Evolutionary conservation across 2,797 vertebrate species (phyloP).

Genomic region (Tympanoctomys barrerae): DNA sequence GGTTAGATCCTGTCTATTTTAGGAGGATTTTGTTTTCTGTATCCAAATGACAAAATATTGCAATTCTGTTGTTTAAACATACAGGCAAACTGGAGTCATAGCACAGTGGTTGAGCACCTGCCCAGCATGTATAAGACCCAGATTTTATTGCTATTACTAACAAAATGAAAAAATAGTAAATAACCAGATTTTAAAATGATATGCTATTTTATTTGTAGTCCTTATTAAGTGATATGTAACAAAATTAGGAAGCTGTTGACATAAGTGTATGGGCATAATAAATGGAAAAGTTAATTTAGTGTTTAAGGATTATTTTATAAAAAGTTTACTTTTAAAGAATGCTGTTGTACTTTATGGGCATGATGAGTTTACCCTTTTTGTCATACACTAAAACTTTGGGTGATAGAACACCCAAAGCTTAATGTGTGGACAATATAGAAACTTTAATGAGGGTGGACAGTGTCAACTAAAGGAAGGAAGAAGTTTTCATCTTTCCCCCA

Average conservation of each 20-base stretch:
- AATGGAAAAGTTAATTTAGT: conserved; percentile 74
- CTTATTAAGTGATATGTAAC: conserved; percentile 33
- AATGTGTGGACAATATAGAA: background rate
- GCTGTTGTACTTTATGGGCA: conserved; percentile 21
- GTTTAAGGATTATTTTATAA: conserved; percentile 66
- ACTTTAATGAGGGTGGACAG: background rate
- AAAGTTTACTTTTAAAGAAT: conserved; percentile 64
- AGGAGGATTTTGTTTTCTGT: conserved; percentile 17
- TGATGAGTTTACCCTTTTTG: background rate
- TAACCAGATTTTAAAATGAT: conserved; percentile 63
- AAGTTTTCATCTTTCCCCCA: background rate
- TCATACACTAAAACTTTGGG: background rate
- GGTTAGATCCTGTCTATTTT: background rate
- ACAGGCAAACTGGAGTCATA: background rate
- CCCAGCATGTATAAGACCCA: background rate
- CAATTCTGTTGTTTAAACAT: conserved; percentile 7
- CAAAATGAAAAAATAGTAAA: conserved; percentile 36
- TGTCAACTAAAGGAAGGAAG: background rate
- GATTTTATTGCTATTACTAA: background rate
- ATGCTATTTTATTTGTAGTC: conserved; percentile 44
- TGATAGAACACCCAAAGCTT: background rate
- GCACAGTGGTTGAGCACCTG: background rate
- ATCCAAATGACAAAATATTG: conserved; percentile 60
- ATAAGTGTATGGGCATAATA: conserved; percentile 43
- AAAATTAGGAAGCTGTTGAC: conserved; percentile 28